Evolutionary conservation across 2,888 invertebrate species (phyloP), one percentile per base, ranked within the genome.

Genomic region (Podabrus alpinus): DNA sequence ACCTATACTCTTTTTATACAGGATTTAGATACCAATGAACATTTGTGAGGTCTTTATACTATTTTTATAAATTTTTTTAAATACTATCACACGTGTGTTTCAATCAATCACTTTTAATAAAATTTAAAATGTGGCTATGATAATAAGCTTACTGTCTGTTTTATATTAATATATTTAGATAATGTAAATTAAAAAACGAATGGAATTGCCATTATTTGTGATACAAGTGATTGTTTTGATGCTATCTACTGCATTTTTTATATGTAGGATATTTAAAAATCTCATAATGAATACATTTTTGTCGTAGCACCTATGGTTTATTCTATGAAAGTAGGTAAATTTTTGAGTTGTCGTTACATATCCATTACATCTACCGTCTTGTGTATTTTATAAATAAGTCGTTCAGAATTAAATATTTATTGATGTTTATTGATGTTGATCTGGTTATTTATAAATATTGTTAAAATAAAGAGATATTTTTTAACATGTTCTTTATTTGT

Each of bases 391-490:
- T 62, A 67, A 71, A 71, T 21, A 66, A 21, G 21, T 59, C 66
- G 17, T 71, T 62, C 73, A 72, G 69, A 74, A 66, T 69, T 71
- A 75, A 67, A 75, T 72, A 75, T 75, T 75, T 75, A 75, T 75
- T 69, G 72, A 75, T 75, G 75, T 76, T 74, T 79, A 79, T 78
- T 79, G 78, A 80, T 81, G 81, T 81, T 81, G 79, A 78, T 75
- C 75, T 75, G 75, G 72, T 75, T 75, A 75, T 81, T 81, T 81
- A 79, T 81, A 81, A 79, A 79, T 72, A 79, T 80, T 81, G 81
- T 82, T 81, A 79, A 77, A 80, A 79, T 78, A 80, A 79, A 79
- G 77, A 72, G 72, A 77, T 80, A 80, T 80, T 80, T 80, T 80
- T 73, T 73, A 73, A 66, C 68, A 68, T 15, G 15, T 61, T 70